Percentiles rank a stretch among this genome's conserved stretches.
These are phyloP conservation scores for Hyla sarda DNA, from an alignment of 2,113 vertebrate species.

Conservation along the genomic window DNA sequence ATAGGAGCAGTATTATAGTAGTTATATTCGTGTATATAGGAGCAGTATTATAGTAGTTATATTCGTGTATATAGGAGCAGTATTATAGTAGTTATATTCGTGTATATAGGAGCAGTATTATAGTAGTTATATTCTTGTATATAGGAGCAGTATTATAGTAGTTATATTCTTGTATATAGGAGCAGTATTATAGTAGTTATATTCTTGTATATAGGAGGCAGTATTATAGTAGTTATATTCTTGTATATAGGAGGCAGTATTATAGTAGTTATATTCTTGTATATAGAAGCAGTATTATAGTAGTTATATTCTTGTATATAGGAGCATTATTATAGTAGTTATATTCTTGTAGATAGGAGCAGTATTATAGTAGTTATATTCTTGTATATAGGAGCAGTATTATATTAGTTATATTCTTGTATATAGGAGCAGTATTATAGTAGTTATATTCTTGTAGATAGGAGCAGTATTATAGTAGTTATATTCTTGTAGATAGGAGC, in stretches of 20 bases:
- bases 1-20: conserved; percentile 10
- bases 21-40: not conserved
- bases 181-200: conserved; percentile 2
- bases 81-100: not conserved
- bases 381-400: not conserved
- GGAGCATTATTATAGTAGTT: not conserved
- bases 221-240: conserved; percentile 13
- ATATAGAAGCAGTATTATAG: not conserved
- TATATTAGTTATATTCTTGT: no score
- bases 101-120: not conserved
- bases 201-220: not conserved
- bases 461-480: no score
- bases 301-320: conserved; percentile 10
- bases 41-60: conserved; percentile 1
- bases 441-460: no score
- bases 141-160: not conserved
- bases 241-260: not conserved
- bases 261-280: not conserved
- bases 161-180: conserved; percentile 1
- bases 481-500: no score
- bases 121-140: conserved; percentile 2
- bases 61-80: not conserved
- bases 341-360: not conserved
- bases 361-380: not conserved
- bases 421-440: no score